phyloP scores from a whole-genome alignment of 2,113 vertebrate species.

The Urocitellus parryii region DNA sequence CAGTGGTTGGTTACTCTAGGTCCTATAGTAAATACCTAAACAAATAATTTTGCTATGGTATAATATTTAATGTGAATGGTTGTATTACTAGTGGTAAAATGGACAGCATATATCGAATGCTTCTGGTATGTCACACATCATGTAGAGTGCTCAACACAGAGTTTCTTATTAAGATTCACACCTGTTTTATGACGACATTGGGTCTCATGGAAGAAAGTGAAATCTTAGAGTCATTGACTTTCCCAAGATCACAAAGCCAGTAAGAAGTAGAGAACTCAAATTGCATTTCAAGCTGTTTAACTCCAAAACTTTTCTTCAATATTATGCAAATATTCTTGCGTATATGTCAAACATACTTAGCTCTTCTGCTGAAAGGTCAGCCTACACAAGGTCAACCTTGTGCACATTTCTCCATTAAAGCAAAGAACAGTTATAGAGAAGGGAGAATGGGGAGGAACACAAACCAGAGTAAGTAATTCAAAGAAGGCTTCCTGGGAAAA shows the following conservation, averaged over 20 bases:
- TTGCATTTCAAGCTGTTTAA: background rate
- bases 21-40: background rate
- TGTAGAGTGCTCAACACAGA: background rate
- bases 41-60: background rate
- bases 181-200: background rate
- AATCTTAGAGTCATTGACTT: constrained; percentile 4
- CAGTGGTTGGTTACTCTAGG: background rate
- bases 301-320: background rate
- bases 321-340: too few species aligned
- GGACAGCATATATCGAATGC: background rate
- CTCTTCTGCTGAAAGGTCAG: too few species aligned
- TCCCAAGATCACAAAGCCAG: background rate
- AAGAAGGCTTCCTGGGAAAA: background rate
- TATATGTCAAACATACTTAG: too few species aligned
- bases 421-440: background rate
- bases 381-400: too few species aligned
- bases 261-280: background rate
- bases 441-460: background rate
- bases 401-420: background rate
- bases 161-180: background rate
- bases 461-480: background rate
- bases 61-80: background rate
- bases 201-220: background rate
- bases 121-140: background rate
- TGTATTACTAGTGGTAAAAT: background rate